Conservation (phyloP, 1,140 invertebrate species). For the Formica selysi region DNA sequence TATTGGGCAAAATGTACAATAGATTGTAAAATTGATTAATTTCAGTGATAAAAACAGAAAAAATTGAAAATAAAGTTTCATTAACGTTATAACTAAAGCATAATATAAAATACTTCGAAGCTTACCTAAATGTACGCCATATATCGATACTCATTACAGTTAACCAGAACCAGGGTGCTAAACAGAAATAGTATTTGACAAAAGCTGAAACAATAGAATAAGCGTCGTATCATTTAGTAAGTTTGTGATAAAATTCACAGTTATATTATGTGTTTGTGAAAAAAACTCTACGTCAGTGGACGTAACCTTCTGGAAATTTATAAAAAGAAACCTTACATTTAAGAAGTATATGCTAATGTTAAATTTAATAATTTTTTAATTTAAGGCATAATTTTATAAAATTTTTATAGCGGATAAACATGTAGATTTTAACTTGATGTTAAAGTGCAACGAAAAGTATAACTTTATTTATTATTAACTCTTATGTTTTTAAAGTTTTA, state of each 20-base stretch:
- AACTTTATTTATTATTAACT: background rate
- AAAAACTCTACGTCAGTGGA: background rate
- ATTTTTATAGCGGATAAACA: background rate
- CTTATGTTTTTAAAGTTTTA: background rate
- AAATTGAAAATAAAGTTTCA: too few species aligned
- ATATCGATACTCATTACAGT: constrained; percentile 96
- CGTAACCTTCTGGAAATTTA: too few species aligned
- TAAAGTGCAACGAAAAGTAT: background rate
- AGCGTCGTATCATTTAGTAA: background rate
- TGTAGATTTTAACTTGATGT: background rate
- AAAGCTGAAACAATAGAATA: constrained; percentile 88
- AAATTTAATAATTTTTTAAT: too few species aligned
- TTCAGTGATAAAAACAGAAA: background rate
- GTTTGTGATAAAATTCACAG: background rate
- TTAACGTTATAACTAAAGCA: too few species aligned
- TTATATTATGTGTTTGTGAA: background rate
- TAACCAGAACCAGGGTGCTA: constrained; percentile 96
- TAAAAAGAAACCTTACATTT: too few species aligned
- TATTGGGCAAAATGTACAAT: too few species aligned
- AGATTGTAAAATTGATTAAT: too few species aligned
- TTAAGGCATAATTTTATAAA: background rate
- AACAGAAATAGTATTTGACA: constrained; percentile 93
- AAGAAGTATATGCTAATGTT: too few species aligned
- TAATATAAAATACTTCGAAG: constrained; percentile 22
- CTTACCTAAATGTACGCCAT: constrained; percentile 94